A percentile compares a stretch with the other conserved stretches of the same genome.
phyloP scores from a whole-genome alignment of 2,797 vertebrate genomes.

The Lophius americanus region DNA sequence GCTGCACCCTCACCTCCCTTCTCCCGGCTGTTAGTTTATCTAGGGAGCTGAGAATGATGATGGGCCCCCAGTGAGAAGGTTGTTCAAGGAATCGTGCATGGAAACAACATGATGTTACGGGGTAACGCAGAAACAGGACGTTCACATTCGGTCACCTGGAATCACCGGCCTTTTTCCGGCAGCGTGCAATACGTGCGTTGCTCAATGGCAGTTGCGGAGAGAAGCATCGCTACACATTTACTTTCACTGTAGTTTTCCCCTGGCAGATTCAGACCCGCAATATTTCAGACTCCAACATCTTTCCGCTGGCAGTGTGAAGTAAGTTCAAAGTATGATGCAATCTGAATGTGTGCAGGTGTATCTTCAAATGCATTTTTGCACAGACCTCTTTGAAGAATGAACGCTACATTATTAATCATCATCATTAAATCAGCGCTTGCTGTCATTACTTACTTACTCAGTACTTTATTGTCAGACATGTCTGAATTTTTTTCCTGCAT shows the following conservation, averaged over 20 bases:
- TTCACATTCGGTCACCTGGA: too few species aligned
- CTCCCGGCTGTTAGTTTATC: constrained; percentile 90
- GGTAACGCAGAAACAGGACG: constrained; percentile 22
- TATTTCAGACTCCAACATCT: background rate
- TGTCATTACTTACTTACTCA: too few species aligned
- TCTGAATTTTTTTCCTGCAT: too few species aligned
- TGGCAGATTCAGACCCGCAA: too few species aligned
- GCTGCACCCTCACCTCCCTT: constrained; percentile 74
- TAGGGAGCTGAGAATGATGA: constrained; percentile 87
- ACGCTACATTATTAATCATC: too few species aligned
- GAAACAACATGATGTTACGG: constrained; percentile 15
- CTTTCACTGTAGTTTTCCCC: background rate
- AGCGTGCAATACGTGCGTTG: background rate
- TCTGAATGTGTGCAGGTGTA: background rate
- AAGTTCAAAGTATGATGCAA: background rate
- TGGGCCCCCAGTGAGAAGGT: constrained; percentile 68
- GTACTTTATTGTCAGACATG: too few species aligned
- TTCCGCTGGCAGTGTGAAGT: background rate
- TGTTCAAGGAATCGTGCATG: constrained; percentile 13
- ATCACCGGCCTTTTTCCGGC: background rate
- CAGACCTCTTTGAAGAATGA: too few species aligned
- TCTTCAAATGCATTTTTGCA: too few species aligned
- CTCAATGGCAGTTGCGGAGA: background rate
- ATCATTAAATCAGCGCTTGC: background rate
- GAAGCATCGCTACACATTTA: background rate